Conservation (phyloP, 2,113 vertebrate genomes). For the Varanus salvator region DNA sequence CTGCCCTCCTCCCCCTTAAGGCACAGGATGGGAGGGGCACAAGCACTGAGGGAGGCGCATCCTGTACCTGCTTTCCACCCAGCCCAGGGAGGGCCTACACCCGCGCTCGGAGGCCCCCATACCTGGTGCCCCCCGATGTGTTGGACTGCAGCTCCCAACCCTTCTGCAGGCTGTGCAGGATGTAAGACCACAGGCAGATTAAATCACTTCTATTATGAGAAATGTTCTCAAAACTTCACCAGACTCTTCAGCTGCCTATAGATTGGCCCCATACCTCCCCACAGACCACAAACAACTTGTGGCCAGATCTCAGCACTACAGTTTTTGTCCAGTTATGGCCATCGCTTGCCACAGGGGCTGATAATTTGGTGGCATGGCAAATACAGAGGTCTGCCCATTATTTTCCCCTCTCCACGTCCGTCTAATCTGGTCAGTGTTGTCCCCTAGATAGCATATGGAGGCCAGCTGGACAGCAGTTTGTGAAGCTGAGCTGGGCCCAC, state of each 20-base stretch:
- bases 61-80: rapidly evolving
- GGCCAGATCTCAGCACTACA: background rate
- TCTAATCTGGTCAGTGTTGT: no score
- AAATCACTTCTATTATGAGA: background rate
- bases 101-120: background rate
- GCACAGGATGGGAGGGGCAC: background rate
- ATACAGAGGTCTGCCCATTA: background rate
- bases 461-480: background rate
- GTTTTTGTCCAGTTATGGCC: no score
- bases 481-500: no score
- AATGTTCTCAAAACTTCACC: background rate
- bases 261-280: background rate
- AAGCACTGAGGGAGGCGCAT: background rate
- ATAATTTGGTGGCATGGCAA: background rate
- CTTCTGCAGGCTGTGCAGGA: background rate
- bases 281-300: background rate
- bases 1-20: no score
- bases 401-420: background rate
- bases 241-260: background rate
- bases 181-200: background rate
- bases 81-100: no score
- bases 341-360: background rate
- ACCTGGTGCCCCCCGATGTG: no score
- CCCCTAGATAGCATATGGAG: no score
- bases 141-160: no score